phyloP scores from a whole-genome alignment of 2,797 vertebrate genomes.

The Tenualosa ilisha region DNA sequence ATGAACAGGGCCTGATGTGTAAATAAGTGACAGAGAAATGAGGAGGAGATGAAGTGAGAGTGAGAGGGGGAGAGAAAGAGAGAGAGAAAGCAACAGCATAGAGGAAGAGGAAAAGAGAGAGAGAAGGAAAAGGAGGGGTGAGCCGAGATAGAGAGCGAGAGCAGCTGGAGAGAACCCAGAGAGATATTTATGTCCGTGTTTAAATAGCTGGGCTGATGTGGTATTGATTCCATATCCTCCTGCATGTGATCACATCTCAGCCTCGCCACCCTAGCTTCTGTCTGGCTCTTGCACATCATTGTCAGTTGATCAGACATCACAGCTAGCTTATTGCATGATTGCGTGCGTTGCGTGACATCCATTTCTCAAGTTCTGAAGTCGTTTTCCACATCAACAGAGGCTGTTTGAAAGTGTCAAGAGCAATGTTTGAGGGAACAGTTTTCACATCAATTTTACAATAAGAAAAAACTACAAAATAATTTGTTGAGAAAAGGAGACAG shows the following conservation, averaged over 20 bases:
- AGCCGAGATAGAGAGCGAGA: not conserved
- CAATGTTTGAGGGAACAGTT: not conserved
- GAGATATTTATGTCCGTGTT: slow-evolving; percentile 18
- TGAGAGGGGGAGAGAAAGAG: not conserved
- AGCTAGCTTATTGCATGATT: not conserved
- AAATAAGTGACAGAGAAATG: slow-evolving; percentile 49
- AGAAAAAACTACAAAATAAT: not conserved
- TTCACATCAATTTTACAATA: not conserved
- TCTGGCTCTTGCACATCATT: not conserved
- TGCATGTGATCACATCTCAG: not conserved
- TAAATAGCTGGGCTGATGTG: slow-evolving; percentile 8
- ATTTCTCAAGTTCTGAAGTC: not conserved
- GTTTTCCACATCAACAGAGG: not conserved
- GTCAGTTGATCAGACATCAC: not conserved
- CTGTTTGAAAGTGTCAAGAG: not conserved
- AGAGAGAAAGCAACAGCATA: not conserved
- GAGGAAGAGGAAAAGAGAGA: not conserved
- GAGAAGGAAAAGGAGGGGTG: not conserved
- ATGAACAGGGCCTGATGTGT: slow-evolving; percentile 47
- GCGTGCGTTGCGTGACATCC: no score
- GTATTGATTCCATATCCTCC: not conserved
- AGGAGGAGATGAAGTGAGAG: slow-evolving; percentile 27
- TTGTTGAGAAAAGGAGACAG: not conserved
- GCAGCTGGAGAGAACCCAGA: not conserved
- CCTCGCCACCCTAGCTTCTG: not conserved